Evolutionary conservation across 2,888 invertebrate species (phyloP), one percentile per base, ranked within the genome.

Genomic region (Drosophila atripex): DNA sequence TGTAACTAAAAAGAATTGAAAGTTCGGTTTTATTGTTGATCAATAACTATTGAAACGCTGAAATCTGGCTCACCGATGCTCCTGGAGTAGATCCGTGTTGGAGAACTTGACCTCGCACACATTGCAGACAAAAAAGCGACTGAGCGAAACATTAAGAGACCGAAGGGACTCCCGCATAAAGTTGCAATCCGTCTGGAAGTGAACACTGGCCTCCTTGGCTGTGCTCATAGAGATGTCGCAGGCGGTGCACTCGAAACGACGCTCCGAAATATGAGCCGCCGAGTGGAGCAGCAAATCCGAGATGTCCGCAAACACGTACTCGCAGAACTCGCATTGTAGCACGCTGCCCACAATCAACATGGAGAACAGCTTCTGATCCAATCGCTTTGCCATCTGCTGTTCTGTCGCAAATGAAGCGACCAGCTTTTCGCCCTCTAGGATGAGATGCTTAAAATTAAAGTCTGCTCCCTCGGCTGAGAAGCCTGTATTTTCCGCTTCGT

Each of bases 311-410:
- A 93, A 94, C 0, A 93, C 92, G 43, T 92, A 92, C 75, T 94
- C 94, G 77, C 94, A 94, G 78, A 93, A 94, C 86, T 94, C 94
- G 71, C 94, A 94, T 79, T 94, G 94, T 30, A 93, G 89, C 5
- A 94, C 85, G 30, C 89, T 89, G 52, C 80, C 80, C 12, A 91
- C 55, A 2, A 91, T 83, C 1, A 89, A 74, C 75, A 90, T 75
- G 25, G 54, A 38, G 0, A 74, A 85, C 2, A 56, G 45, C 3
- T 68, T 53, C 7, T 30, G 8, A 12, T 53, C 50, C 12, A 14
- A 16, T 1, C 16, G 21, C 7, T 18, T 32, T 0, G 14, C 25
- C 8, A 14, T 11, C 1, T 80, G 76, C 2, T 77, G n/a, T 5
- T n/a, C 8, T 1, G 28, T 14, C 1, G 16, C 11, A 1, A 3